A percentile compares a stretch with the other conserved stretches of the same genome.
Conservation (phyloP, 2,797 vertebrate species). For the Podargus strigoides region DNA sequence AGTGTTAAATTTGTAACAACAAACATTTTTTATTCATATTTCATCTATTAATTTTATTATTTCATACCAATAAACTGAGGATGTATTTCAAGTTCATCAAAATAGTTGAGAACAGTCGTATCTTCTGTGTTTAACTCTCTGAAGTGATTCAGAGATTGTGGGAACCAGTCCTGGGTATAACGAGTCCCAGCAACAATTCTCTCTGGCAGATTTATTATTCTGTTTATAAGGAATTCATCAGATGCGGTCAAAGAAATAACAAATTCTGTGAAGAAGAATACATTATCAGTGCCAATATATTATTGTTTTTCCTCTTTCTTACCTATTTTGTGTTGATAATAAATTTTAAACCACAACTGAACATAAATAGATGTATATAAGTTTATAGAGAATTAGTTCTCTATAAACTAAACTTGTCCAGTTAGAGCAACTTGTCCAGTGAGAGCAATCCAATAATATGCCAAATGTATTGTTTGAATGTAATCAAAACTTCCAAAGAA, state of each 20-base stretch:
- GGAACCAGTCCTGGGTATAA: constrained; percentile 80
- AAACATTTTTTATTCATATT: not conserved
- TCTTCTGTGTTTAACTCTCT: constrained; percentile 77
- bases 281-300: not conserved
- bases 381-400: not conserved
- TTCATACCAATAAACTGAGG: constrained; percentile 81
- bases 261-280: constrained; percentile 76
- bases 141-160: constrained; percentile 72
- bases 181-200: constrained; percentile 75
- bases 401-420: too few relatives aligned
- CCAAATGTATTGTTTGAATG: too few relatives aligned
- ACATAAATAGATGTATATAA: not conserved
- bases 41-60: not conserved
- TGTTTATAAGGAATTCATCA: constrained; percentile 84
- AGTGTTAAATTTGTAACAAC: not conserved
- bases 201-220: constrained; percentile 87
- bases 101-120: constrained; percentile 82
- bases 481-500: too few relatives aligned
- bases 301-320: not conserved
- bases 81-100: constrained; percentile 83
- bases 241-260: constrained; percentile 83
- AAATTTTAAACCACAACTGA: not conserved
- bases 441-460: not conserved
- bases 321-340: not conserved
- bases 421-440: not conserved